Conservation (phyloP, 2,888 invertebrate species). For the Platycheirus albimanus region DNA sequence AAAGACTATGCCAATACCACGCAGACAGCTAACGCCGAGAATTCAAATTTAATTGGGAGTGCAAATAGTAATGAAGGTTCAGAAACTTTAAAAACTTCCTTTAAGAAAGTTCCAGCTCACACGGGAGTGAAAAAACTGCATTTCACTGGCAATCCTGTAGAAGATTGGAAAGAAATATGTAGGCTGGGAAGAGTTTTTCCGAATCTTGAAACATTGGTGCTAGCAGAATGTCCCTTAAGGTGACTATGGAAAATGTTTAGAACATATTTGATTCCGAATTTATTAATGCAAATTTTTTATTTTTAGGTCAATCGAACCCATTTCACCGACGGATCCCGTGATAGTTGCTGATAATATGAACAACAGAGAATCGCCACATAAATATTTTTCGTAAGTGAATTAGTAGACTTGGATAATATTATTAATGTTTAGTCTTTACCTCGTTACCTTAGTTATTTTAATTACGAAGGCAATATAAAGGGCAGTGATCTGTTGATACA, state of each 20-base stretch:
- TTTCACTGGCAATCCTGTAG: slow-evolving; percentile 94
- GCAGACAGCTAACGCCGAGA: slow-evolving; percentile 13
- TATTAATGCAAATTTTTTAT: too few species aligned
- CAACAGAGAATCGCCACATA: slow-evolving; percentile 84
- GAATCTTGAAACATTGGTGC: slow-evolving; percentile 90
- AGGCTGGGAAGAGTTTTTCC: slow-evolving; percentile 94
- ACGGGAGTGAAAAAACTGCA: slow-evolving; percentile 90
- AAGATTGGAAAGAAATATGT: slow-evolving; percentile 91
- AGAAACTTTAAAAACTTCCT: slow-evolving; percentile 65
- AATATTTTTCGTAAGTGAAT: slow-evolving; percentile 85
- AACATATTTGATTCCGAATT: too few species aligned
- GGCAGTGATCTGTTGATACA: too few species aligned
- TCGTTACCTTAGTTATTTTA: too few species aligned
- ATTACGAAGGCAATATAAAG: too few species aligned
- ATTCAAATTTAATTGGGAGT: slow-evolving; percentile 15
- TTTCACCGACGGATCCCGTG: slow-evolving; percentile 83
- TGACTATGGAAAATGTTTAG: slow-evolving; percentile 80
- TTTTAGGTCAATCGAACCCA: slow-evolving; percentile 75
- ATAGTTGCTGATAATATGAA: slow-evolving; percentile 75
- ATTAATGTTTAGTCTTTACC: too few species aligned
- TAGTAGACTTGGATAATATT: too few species aligned
- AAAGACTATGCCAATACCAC: slow-evolving; percentile 15
- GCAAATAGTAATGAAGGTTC: slow-evolving; percentile 5
- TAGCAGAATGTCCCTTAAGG: slow-evolving; percentile 93
- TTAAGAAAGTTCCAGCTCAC: slow-evolving; percentile 84